Conservation (phyloP, 2,888 invertebrate genomes). For the Lumbricus terrestris region DNA sequence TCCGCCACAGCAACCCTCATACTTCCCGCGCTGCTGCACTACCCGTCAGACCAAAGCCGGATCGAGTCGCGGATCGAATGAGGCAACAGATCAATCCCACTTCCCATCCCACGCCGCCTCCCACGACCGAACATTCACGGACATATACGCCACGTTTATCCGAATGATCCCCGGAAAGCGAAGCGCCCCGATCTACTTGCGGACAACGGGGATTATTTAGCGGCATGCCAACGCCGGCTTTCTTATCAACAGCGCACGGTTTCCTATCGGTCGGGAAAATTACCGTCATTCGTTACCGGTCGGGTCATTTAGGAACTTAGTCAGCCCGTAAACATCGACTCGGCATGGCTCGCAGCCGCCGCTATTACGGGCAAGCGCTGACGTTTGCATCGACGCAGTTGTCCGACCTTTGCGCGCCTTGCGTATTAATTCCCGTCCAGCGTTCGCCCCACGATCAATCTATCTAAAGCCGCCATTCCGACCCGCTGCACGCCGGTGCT, state of each 20-base stretch:
- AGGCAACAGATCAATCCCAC: not conserved
- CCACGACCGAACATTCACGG: not conserved
- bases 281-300: not conserved
- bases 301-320: not conserved
- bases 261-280: not conserved
- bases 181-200: not conserved
- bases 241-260: not conserved
- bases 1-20: not conserved
- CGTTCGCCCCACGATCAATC: not conserved
- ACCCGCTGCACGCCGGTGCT: not conserved
- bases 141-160: not conserved
- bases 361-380: not conserved
- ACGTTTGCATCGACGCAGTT: not conserved
- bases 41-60: not conserved
- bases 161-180: not conserved
- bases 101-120: not conserved
- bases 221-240: not conserved
- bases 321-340: not conserved
- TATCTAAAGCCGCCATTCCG: not conserved
- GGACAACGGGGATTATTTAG: not conserved
- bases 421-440: not conserved
- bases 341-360: not conserved
- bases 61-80: conserved; percentile 3
- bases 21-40: not conserved
- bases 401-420: not conserved